phyloP scores from a whole-genome alignment of 2,888 invertebrate species.

The Phrixothrix hirtus region DNA sequence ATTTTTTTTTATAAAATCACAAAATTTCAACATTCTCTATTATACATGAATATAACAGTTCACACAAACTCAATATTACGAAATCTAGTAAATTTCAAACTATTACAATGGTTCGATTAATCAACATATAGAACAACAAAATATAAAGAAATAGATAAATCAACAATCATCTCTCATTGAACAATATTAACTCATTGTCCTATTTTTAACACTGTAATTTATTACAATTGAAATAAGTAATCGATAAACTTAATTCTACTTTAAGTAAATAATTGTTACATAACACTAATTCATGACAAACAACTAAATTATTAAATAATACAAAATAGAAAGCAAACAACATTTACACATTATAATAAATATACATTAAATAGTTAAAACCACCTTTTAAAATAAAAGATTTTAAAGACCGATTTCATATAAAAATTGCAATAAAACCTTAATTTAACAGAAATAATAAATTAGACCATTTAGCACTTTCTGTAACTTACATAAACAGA shows the following conservation, averaged over 20 bases:
- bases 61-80: slow-evolving; percentile 51
- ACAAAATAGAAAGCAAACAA: slow-evolving; percentile 44
- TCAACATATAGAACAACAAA: slow-evolving; percentile 13
- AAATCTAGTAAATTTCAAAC: slow-evolving; percentile 23
- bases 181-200: too few species aligned
- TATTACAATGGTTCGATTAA: slow-evolving; percentile 17
- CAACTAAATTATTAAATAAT: slow-evolving; percentile 29
- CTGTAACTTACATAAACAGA: too few species aligned
- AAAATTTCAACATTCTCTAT: slow-evolving; percentile 54
- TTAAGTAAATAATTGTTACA: slow-evolving; percentile 37
- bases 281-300: slow-evolving; percentile 31
- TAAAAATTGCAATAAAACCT: slow-evolving; percentile 23
- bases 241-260: slow-evolving; percentile 24
- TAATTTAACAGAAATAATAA: slow-evolving; percentile 30
- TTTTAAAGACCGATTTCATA: slow-evolving; percentile 13
- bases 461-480: slow-evolving; percentile 5
- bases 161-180: too few species aligned
- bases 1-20: slow-evolving; percentile 55
- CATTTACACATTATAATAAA: slow-evolving; percentile 44
- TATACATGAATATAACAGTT: slow-evolving; percentile 45
- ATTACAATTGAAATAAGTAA: too few species aligned
- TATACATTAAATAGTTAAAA: slow-evolving; percentile 25
- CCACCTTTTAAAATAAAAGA: slow-evolving; percentile 13
- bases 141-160: too few species aligned
- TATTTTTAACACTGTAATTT: too few species aligned